These are phyloP conservation scores for Pitangus sulphuratus DNA, from an alignment of 2,797 vertebrate species.

Conservation along the genomic window DNA sequence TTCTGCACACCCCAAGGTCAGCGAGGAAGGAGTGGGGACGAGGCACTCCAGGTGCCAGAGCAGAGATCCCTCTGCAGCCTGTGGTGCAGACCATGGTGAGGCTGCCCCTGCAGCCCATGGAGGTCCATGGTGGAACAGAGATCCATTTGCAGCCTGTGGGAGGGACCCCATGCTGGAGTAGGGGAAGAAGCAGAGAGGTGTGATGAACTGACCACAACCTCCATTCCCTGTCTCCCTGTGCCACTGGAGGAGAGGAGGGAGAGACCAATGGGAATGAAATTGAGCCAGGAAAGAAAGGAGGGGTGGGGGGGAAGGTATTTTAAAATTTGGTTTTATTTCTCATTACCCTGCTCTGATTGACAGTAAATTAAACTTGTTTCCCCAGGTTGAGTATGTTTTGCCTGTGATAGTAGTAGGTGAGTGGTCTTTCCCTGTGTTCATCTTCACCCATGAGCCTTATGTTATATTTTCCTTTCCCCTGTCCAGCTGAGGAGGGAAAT, in stretches of 20 bases:
- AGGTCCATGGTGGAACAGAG: neutral
- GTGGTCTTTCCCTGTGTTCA: neutral
- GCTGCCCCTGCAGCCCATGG: neutral
- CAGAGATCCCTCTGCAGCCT: neutral
- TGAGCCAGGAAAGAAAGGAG: neutral
- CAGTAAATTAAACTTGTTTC: neutral
- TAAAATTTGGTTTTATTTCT: neutral
- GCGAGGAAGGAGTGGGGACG: neutral
- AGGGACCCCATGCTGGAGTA: neutral
- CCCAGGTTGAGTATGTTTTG: neutral
- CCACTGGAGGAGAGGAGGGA: neutral
- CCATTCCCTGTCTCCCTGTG: neutral
- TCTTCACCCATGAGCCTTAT: neutral
- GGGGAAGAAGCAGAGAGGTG: neutral
- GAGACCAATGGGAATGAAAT: neutral
- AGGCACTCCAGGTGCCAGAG: accelerated
- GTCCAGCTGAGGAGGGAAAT: neutral
- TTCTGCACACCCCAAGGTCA: neutral
- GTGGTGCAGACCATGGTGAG: neutral
- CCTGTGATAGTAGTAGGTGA: neutral
- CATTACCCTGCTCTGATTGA: neutral
- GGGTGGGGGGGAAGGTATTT: neutral
- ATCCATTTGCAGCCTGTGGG: neutral
- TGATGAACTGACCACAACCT: neutral
- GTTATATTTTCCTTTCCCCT: neutral